A percentile compares a stretch with the other conserved stretches of the same genome.
These are phyloP conservation scores for Choreutis nemorana DNA, from an alignment of 2,888 invertebrate genomes.

Conservation along the genomic window DNA sequence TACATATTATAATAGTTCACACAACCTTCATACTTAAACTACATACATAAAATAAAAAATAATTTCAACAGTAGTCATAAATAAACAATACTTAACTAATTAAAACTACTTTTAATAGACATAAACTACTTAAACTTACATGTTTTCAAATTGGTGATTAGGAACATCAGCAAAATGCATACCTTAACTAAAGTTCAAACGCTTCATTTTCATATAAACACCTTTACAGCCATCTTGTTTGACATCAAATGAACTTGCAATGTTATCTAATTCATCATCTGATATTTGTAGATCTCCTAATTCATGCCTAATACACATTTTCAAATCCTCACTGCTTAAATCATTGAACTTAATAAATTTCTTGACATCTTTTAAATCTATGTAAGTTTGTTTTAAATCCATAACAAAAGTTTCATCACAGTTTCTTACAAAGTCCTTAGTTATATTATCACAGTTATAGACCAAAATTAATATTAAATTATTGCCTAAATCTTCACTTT, in stretches of 20 bases:
- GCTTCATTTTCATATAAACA: slow-evolving; percentile 46
- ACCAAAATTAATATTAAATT: slow-evolving; percentile 39
- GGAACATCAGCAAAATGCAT: neutral
- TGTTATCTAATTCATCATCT: slow-evolving; percentile 19
- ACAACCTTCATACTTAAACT: neutral
- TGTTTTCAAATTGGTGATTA: neutral
- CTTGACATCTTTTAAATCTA: slow-evolving; percentile 24
- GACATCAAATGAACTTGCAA: slow-evolving; percentile 45
- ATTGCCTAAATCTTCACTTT: slow-evolving; percentile 31
- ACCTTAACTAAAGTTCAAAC: slow-evolving; percentile 22
- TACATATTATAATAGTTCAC: slow-evolving; percentile 3
- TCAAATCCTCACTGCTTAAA: slow-evolving; percentile 29
- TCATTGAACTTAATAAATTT: slow-evolving; percentile 34
- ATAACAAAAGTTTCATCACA: slow-evolving; percentile 27
- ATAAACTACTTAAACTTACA: neutral
- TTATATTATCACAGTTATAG: slow-evolving; percentile 35
- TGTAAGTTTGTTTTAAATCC: slow-evolving; percentile 23
- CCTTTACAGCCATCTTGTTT: slow-evolving; percentile 52
- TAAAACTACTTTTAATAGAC: neutral
- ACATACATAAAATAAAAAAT: neutral
- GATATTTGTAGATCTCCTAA: slow-evolving; percentile 18
- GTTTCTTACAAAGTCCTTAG: slow-evolving; percentile 20
- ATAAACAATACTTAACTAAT: neutral
- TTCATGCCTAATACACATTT: slow-evolving; percentile 39
- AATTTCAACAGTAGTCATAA: neutral